These are phyloP conservation scores for Cynopterus sphinx DNA, from an alignment of 2,797 vertebrate species.

Conservation along the genomic window DNA sequence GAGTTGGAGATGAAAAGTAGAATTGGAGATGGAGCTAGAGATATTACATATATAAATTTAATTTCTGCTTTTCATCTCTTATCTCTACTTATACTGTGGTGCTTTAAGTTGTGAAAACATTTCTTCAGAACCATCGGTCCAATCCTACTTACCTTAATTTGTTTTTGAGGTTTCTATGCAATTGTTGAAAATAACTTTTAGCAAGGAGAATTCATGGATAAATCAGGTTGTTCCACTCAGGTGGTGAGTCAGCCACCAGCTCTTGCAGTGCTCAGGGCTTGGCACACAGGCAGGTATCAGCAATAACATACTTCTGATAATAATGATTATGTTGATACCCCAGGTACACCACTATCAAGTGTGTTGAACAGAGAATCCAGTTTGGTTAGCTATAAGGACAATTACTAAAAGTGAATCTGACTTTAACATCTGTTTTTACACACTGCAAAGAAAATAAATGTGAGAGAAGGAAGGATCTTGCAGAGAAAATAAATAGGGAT, in stretches of 20 bases:
- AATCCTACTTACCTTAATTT: neutral
- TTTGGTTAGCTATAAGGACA: neutral
- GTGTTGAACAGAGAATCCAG: neutral
- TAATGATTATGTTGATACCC: neutral
- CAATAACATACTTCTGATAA: neutral
- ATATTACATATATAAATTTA: neutral
- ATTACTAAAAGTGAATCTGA: neutral
- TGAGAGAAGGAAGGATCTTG: neutral
- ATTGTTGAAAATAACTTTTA: neutral
- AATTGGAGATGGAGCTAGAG: neutral
- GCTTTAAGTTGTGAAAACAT: neutral
- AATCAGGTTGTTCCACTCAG: neutral
- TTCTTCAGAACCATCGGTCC: neutral
- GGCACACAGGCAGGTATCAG: too few relatives aligned
- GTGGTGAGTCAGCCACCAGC: neutral
- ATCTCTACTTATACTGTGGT: neutral
- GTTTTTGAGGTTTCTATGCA: neutral
- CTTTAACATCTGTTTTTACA: neutral
- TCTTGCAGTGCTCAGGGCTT: neutral
- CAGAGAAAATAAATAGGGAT: neutral
- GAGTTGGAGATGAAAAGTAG: neutral
- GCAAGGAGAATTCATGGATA: neutral
- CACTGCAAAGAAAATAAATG: neutral
- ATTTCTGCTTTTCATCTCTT: neutral
- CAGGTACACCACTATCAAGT: neutral